Evolutionary conservation across 1,140 invertebrate species (phyloP), one percentile per base, ranked within the genome.

Genomic region (Holcopasites calliopsidis): DNA sequence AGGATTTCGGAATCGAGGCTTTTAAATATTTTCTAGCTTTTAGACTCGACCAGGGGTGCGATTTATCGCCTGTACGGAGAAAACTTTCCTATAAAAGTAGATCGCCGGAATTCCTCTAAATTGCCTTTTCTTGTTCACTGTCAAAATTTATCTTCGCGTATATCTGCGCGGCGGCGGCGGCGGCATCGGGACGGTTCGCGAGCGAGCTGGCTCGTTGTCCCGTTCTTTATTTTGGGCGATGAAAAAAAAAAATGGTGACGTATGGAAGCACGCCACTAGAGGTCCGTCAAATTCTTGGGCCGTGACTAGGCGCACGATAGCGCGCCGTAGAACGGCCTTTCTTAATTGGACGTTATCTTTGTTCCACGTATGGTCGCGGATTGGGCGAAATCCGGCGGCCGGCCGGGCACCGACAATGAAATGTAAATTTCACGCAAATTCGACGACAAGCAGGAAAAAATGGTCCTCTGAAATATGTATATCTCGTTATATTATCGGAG

Each of bases 41-140:
- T 44, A 74, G 55, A 69, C n/a, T 42, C 40, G 26, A 16, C 35
- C 5, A 11, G 18, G 23, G 23, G 28, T 23, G 50, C 33, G 73
- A 68, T 75, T 75, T 75, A 68, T 75, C 73, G 44, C 21, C 42
- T 52, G 60, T 49, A 75, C 65, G 44, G 65, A 33, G 52, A 28
- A 40, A 75, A 60, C 73, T 68, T 68, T 68, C 64, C 73, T 68
- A 68, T 69, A 79, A 80, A 80, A 31, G 66, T 75, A 52, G 64
- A 33, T 60, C 71, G 64, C 72, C 60, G 44, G 74, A 80, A 69
- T 49, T 65, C 79, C 62, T 49, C 65, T 78, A 78, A 83, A 83
- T 82, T 83, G 80, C 81, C 47, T 83, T 83, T 77, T 83, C 69
- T 68, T 83, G 81, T 83, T 64, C 54, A 70, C 54, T 66, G 70